A percentile compares a stretch with the other conserved stretches of the same genome.
Evolutionary conservation across 2,797 vertebrate genomes (phyloP).

Genomic region (Centroberyx gerrardi): DNA sequence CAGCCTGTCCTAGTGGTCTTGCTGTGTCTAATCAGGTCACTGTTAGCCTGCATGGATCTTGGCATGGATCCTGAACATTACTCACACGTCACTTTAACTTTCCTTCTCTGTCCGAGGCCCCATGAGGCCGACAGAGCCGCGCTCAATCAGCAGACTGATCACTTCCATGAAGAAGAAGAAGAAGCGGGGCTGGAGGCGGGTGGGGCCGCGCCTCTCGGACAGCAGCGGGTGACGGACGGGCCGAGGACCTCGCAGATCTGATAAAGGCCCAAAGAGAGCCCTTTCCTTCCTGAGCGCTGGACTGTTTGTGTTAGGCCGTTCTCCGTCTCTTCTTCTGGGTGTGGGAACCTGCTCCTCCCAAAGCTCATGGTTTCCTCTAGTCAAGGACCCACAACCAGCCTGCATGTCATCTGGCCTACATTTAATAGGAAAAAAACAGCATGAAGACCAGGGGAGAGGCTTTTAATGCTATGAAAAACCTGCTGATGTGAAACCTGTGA

Average conservation of each 20-base stretch:
- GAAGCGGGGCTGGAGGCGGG: constrained; percentile 9
- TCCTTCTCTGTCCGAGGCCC: neutral
- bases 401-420: constrained; percentile 13
- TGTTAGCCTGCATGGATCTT: neutral
- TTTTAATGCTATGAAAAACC: neutral
- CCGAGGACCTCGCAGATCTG: constrained; percentile 64
- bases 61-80: neutral
- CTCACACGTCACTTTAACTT: neutral
- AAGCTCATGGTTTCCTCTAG: constrained; percentile 74
- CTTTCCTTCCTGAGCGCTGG: constrained; percentile 84
- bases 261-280: constrained; percentile 73
- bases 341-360: constrained; percentile 83
- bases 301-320: constrained; percentile 80
- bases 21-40: neutral
- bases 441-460: neutral
- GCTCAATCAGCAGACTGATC: neutral
- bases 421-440: neutral
- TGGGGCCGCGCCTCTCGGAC: constrained; percentile 18
- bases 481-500: neutral
- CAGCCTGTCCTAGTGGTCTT: no score
- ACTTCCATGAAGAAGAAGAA: neutral
- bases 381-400: constrained; percentile 46
- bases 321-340: constrained; percentile 80
- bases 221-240: constrained; percentile 53
- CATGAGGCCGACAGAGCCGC: neutral